phyloP scores from a whole-genome alignment of 2,888 invertebrate species.

The Coenonympha arcania region DNA sequence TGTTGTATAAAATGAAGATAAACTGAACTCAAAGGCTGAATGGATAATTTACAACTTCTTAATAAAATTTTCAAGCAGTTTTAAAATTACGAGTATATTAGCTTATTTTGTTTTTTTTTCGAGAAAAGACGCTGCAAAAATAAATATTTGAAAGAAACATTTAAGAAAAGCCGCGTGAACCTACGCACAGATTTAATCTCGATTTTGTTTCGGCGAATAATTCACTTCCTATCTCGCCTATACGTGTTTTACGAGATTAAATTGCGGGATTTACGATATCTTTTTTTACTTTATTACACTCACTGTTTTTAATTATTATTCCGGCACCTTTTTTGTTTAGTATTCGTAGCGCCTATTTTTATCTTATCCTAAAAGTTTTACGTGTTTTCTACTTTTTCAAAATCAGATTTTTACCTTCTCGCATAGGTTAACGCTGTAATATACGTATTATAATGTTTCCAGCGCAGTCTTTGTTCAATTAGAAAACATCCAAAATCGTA shows the following conservation, averaged over 20 bases:
- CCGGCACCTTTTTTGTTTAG: neutral
- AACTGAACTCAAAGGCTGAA: too few relatives aligned
- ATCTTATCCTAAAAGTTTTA: neutral
- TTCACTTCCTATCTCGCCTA: conserved; percentile 21
- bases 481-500: too few relatives aligned
- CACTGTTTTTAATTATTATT: neutral
- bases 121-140: neutral
- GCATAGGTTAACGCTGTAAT: neutral
- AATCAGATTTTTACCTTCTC: neutral
- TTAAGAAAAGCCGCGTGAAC: conserved; percentile 30
- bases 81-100: too few relatives aligned
- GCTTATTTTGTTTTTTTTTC: neutral
- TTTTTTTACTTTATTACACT: conserved; percentile 15
- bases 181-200: conserved; percentile 38
- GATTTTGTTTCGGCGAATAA: conserved; percentile 27
- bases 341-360: neutral
- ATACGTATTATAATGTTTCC: neutral
- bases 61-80: too few relatives aligned
- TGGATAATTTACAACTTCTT: too few relatives aligned
- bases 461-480: too few relatives aligned
- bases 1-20: too few relatives aligned
- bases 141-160: conserved; percentile 33
- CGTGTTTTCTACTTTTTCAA: neutral
- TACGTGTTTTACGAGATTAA: conserved; percentile 20
- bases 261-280: conserved; percentile 22